Conservation (phyloP, 2,797 vertebrate genomes). For the Tachyglossus aculeatus region DNA sequence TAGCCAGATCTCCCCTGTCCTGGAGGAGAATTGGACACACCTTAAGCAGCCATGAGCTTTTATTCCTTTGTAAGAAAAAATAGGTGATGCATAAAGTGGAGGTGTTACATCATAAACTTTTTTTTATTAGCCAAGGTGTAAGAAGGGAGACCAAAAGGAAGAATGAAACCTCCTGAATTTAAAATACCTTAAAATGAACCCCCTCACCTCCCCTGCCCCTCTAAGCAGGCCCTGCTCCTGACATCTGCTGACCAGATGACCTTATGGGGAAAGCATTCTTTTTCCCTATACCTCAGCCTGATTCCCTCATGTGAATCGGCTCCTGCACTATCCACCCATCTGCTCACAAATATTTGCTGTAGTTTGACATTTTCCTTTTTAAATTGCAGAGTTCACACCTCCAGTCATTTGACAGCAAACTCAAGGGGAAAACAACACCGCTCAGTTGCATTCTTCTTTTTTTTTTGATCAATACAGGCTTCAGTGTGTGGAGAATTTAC, state of each 20-base stretch:
- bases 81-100: no score
- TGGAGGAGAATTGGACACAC: no score
- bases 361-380: constrained; percentile 28
- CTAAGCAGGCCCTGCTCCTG: accelerated
- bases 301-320: background rate
- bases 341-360: constrained; percentile 14
- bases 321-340: background rate
- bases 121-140: background rate
- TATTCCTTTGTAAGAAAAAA: no score
- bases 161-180: no score
- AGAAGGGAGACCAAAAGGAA: background rate
- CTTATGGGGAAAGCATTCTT: accelerated
- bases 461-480: constrained; percentile 21
- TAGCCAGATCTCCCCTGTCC: no score
- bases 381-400: constrained; percentile 46
- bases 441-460: constrained; percentile 14
- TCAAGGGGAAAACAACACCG: constrained; percentile 20
- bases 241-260: background rate
- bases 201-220: accelerated
- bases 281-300: background rate
- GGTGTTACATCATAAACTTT: no score
- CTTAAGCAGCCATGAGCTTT: no score
- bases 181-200: accelerated
- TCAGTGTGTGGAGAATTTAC: constrained; percentile 30
- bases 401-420: constrained; percentile 12